Evolutionary conservation across 2,888 invertebrate species (phyloP), one percentile per base, ranked within the genome.

Genomic region (Aphidoletes aphidimyza): DNA sequence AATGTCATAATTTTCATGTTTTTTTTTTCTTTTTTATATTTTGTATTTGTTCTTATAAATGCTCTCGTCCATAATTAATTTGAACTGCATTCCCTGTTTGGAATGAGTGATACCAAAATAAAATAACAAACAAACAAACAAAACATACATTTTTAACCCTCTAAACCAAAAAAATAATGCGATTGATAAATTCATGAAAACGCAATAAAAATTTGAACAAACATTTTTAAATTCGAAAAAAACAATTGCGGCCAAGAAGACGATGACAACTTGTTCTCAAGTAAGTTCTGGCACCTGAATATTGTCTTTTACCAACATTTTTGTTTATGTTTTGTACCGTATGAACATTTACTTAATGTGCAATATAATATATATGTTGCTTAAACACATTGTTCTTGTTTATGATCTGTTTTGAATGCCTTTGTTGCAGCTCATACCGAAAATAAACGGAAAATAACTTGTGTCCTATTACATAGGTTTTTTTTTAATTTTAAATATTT

Each of bases 181-280:
- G n/a, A n/a, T n/a, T n/a, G n/a, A n/a, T n/a, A n/a, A n/a, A n/a
- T n/a, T n/a, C n/a, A n/a, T n/a, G n/a, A n/a, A n/a, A n/a, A 37
- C 81, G 36, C 81, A 81, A 37, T 37, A 17, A 37, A 81, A 22
- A 81, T 37, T n/a, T 36, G 17, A 69, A 81, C 78, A 34, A 78
- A 78, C 17, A 47, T 22, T 1, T 37, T 5, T 81, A 5, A 37
- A 37, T 19, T 19, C 36, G 0, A 81, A 37, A 22, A 37, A 37
- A 37, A 37, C 11, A 78, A 17, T 69, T 69, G 69, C 37, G 81
- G 81, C 81, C 81, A 81, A 81, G 81, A 89, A 92, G 92, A 92
- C 90, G 92, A 93, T 91, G 93, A 92, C 90, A 92, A 91, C 92
- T 91, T 91, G 89, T 91, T 91, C 89, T 88, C 92, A 93, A 93